Evolutionary conservation across 2,113 vertebrate genomes (phyloP).

Genomic region (Pterocles orientalis): DNA sequence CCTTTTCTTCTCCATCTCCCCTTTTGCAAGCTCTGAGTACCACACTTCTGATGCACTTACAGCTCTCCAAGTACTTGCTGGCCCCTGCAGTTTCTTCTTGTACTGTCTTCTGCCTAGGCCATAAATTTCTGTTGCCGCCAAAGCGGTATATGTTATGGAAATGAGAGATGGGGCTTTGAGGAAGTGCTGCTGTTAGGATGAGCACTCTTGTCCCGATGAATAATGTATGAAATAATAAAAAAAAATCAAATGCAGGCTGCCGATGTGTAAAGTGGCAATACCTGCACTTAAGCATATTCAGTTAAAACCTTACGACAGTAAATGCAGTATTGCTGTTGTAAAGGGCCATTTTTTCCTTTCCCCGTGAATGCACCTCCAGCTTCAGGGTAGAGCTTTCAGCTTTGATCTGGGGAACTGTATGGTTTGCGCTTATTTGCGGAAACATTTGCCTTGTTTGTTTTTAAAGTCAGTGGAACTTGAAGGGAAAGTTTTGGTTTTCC

Average conservation of each 20-base stretch:
- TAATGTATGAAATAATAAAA: not conserved
- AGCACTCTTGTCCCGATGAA: not conserved
- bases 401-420: not conserved
- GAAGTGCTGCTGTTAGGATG: not conserved
- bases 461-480: not conserved
- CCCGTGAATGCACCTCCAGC: not conserved
- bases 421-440: not conserved
- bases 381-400: not conserved
- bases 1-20: not conserved
- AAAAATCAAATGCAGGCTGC: not conserved
- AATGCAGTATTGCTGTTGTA: not conserved
- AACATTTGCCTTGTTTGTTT: slow-evolving; percentile 30
- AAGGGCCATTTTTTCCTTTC: not conserved
- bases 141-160: not conserved
- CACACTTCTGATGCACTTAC: not conserved
- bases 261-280: not conserved
- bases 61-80: not conserved
- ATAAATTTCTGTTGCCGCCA: not conserved
- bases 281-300: not conserved
- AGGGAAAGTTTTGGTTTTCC: slow-evolving; percentile 20
- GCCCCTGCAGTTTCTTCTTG: not conserved
- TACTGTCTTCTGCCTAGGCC: not conserved
- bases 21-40: not conserved
- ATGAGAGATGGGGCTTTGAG: not conserved
- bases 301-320: not conserved